These are phyloP conservation scores for Gari tellinella DNA, from an alignment of 2,888 invertebrate species.

Conservation along the genomic window DNA sequence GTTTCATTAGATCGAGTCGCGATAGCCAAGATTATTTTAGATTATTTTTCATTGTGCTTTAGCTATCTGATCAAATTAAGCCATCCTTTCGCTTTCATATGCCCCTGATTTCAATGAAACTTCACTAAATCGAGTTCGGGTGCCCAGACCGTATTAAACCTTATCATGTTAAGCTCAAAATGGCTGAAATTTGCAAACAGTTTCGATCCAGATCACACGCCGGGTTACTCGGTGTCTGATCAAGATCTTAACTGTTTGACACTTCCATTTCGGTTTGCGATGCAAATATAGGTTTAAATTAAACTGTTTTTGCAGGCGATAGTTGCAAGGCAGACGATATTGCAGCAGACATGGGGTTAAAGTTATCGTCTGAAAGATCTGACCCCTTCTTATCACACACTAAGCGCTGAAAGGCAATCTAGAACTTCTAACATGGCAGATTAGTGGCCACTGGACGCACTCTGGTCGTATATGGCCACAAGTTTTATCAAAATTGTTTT, in stretches of 20 bases:
- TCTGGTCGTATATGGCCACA: conserved; percentile 37
- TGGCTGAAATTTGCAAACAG: no score
- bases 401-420: conserved; percentile 60
- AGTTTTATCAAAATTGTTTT: conserved; percentile 48
- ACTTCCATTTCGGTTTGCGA: no score
- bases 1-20: conserved; percentile 16
- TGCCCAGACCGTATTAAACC: neutral
- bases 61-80: conserved; percentile 45
- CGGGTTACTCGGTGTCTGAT: no score
- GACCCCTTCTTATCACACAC: conserved; percentile 34
- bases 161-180: no score
- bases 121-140: conserved; percentile 9
- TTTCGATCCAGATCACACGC: no score
- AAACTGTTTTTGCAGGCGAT: no score
- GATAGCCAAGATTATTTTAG: conserved; percentile 47
- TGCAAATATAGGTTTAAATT: no score
- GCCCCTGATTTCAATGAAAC: conserved; percentile 17
- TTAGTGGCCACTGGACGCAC: conserved; percentile 49
- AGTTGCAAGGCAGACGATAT: neutral
- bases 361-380: conserved; percentile 1
- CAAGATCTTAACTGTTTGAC: no score
- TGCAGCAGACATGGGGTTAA: neutral
- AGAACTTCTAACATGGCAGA: conserved; percentile 44
- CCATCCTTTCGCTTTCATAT: conserved; percentile 52
- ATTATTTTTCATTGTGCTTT: conserved; percentile 48